Evolutionary conservation across 2,797 vertebrate species (phyloP), one percentile per base, ranked within the genome.

Genomic region (Monodelphis domestica): DNA sequence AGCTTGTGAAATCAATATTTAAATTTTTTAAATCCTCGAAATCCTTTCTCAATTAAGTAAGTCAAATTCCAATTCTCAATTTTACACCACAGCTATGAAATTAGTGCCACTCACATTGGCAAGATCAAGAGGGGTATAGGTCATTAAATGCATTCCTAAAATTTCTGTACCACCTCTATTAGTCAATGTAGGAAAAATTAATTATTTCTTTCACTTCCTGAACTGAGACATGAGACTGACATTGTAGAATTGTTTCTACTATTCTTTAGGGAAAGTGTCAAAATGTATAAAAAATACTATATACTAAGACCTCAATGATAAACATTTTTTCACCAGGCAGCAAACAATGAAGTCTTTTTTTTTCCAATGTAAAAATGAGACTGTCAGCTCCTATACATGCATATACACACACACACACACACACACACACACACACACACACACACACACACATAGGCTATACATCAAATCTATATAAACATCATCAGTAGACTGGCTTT

Each of bases 131-230:
- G 92, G 59, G n/a, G 29, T 59, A 84, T 21, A 84, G 38, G 21
- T 93, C 29, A 52, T 7, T 89, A 94, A 88, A 4, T 89, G 12
- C n/a, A 94, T 92, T 53, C 15, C 5, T 89, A 29, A 90, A 93
- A 51, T 59, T 50, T 28, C 21, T 21, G n/a, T 14, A 84, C 45
- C 2, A 50, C 28, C n/a, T 45, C 7, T 84, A n/a, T n/a, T 26
- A 84, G 7, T 78, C 89, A 89, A 91, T n/a, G 3, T 50, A 89
- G 84, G 91, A 87, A 84, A 57, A 97, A 94, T 78, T 91, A 95
- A 92, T 45, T 90, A 97, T 53, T 53, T 95, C 51, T 52, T 91
- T 21, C 24, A 56, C 30, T 91, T 94, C 91, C 5, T 90, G n/a
- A 95, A 95, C 94, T 92, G 63, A 56, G 51, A 97, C 11, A 30